phyloP scores from a whole-genome alignment of 2,797 vertebrate species.

The Argya squamiceps region DNA sequence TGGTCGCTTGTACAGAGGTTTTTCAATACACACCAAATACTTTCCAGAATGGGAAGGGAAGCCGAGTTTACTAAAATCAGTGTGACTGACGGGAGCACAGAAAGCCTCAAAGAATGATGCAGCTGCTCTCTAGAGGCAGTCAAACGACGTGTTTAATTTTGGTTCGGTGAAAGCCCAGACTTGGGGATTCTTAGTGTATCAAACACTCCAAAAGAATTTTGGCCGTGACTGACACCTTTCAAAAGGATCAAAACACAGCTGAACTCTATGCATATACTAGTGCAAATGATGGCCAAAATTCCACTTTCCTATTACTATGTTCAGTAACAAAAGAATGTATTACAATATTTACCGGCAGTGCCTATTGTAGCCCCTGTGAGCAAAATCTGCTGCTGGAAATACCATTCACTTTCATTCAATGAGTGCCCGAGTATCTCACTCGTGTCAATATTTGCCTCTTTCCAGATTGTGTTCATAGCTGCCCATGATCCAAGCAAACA shows the following conservation, averaged over 20 bases:
- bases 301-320: neutral
- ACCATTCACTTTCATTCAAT: neutral
- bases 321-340: neutral
- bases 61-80: neutral
- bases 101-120: neutral
- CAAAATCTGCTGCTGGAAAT: neutral
- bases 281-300: neutral
- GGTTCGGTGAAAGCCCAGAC: neutral
- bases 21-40: neutral
- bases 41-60: accelerated
- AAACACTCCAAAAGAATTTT: neutral
- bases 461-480: neutral
- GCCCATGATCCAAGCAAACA: neutral
- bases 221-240: neutral
- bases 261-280: too few relatives aligned
- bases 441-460: neutral
- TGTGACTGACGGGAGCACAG: neutral
- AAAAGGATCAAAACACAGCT: neutral
- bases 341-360: neutral
- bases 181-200: neutral
- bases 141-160: neutral
- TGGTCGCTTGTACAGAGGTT: accelerated
- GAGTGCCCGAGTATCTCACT: neutral
- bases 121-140: neutral
- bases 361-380: neutral